Percentiles rank a stretch among this genome's conserved stretches.
phyloP scores from a whole-genome alignment of 2,888 invertebrate species.

The Brenthis daphne region DNA sequence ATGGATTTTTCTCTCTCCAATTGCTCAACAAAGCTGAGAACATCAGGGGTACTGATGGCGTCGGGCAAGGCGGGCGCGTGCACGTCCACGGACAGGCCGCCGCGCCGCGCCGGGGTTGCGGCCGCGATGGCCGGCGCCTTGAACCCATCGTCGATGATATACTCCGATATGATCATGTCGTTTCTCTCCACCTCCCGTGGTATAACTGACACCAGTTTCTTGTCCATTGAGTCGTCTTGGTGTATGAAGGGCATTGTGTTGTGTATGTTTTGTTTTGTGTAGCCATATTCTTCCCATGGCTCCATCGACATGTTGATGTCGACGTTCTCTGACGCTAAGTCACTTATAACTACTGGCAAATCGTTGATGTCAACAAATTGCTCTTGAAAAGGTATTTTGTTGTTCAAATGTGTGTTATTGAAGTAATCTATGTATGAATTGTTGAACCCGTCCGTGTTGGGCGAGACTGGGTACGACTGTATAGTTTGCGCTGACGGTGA shows the following conservation, averaged over 20 bases:
- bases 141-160: slow-evolving; percentile 50
- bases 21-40: slow-evolving; percentile 72
- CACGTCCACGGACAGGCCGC: slow-evolving; percentile 62
- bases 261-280: slow-evolving; percentile 55
- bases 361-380: slow-evolving; percentile 65
- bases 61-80: slow-evolving; percentile 54
- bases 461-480: slow-evolving; percentile 61
- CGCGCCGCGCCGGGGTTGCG: slow-evolving; percentile 34
- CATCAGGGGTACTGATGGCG: slow-evolving; percentile 73
- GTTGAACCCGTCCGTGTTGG: slow-evolving; percentile 54
- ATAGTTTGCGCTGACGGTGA: slow-evolving; percentile 53
- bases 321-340: slow-evolving; percentile 58
- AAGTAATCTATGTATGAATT: slow-evolving; percentile 53
- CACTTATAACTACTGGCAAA: slow-evolving; percentile 69
- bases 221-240: slow-evolving; percentile 69
- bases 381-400: slow-evolving; percentile 57
- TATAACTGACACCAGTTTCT: slow-evolving; percentile 63
- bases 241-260: slow-evolving; percentile 69
- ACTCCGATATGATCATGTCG: slow-evolving; percentile 61
- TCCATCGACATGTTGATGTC: slow-evolving; percentile 53
- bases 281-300: slow-evolving; percentile 56
- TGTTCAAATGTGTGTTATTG: slow-evolving; percentile 47
- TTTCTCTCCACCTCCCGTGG: slow-evolving; percentile 69
- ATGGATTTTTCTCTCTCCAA: slow-evolving; percentile 68
- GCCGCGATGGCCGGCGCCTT: background rate